Base-by-base conservation (phyloP, 2,113 vertebrate genomes). In the Panthera leo region DNA sequence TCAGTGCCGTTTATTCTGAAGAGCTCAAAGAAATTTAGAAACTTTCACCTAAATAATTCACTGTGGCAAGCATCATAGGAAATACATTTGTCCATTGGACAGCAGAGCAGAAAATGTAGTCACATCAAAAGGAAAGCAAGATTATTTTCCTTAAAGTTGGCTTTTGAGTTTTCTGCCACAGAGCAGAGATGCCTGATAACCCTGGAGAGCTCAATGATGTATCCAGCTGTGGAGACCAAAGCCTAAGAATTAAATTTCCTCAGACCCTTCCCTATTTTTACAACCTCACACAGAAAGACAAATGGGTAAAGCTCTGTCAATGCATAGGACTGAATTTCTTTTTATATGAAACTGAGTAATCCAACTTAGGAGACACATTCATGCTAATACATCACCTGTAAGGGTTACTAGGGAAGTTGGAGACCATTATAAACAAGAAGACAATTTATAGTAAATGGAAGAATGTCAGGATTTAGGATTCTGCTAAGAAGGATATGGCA, bases 11-110 rank as follows among this genome's bases (percentile, higher is more conserved):
- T 96, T 94, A 88, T 96, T 96, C 34, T 76, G 48, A 94, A 73
- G 65, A 97, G 48, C 84, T 89, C 83, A 95, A 97, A 97, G 78
- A 73, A 70, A 96, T 87, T 78, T 68, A 94, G 23, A 95, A 93
- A 89, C 25, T 95, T 82, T 85, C 36, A 75, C 53, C 61, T 94
- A 86, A 96, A 70, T 75, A 78, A 45, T 36, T 13, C 51, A 71
- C 53, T 93, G 18, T 58, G 51, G 21, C 75, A 83, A 96, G 14
- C 23, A 51, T 86, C 6, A 88, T 9, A 91, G 78, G 19, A 94
- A 93, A 92, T 71, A 61, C 5, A 83, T 58, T 80, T 36, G 67
- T 83, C 36, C 3, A 78, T 75, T 19, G 34, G 42, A 79, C 13
- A 75, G 87, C 1, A 78, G 92, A 95, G 3, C 15, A 70, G 14